Evolutionary conservation across 2,888 invertebrate species (phyloP).

Genomic region (Drosophila neonasuta): DNA sequence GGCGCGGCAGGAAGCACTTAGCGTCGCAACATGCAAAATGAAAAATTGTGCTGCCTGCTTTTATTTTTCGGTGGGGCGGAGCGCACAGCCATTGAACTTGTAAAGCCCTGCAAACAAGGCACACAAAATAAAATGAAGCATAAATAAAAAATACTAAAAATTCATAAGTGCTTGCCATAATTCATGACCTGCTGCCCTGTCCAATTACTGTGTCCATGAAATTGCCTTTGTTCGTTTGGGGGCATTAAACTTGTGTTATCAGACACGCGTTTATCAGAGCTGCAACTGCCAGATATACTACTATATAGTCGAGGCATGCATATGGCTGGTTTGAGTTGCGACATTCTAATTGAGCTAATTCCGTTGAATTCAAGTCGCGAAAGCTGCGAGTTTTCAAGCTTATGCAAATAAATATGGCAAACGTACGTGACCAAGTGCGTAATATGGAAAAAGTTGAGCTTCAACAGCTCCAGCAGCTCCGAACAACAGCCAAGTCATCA

Average conservation of each 20-base stretch:
- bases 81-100: conserved; percentile 74
- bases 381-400: conserved; percentile 51
- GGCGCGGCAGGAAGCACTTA: conserved; percentile 72
- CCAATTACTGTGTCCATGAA: conserved; percentile 67
- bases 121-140: conserved; percentile 63
- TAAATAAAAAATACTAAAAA: conserved; percentile 64
- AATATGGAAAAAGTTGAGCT: conserved; percentile 71
- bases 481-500: conserved; percentile 54
- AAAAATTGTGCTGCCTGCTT: conserved; percentile 68
- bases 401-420: conserved; percentile 72
- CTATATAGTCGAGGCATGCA: conserved; percentile 1
- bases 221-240: conserved; percentile 40
- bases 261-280: conserved; percentile 34
- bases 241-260: conserved; percentile 45
- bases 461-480: conserved; percentile 23
- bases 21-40: conserved; percentile 72
- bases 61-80: conserved; percentile 39
- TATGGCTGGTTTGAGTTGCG: conserved; percentile 35
- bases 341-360: conserved; percentile 68
- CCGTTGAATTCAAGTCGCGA: conserved; percentile 37
- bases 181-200: conserved; percentile 43
- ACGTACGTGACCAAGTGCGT: conserved; percentile 75
- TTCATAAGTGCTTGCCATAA: conserved; percentile 71
- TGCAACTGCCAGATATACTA: conserved; percentile 13
- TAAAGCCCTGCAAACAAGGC: conserved; percentile 37